These are phyloP conservation scores for Onthophagus taurus DNA, from an alignment of 1,140 invertebrate genomes.

Conservation along the genomic window DNA sequence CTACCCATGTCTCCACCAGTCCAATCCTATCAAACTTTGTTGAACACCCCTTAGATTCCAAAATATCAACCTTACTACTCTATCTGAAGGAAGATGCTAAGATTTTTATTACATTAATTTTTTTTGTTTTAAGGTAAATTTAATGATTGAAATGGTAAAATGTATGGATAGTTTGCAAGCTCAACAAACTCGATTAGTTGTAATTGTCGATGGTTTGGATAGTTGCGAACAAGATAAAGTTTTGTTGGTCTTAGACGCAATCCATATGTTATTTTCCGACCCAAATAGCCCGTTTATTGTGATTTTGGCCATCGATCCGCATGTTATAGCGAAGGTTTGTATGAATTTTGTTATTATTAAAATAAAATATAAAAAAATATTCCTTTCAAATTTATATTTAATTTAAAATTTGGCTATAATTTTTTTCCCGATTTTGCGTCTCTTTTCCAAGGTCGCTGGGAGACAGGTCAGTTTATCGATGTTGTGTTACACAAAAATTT, in stretches of 20 bases:
- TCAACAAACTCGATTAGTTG: conserved; percentile 86
- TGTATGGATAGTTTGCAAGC: conserved; percentile 85
- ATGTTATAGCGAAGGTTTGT: conserved; percentile 85
- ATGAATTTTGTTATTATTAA: conserved; percentile 15
- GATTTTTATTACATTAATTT: not conserved
- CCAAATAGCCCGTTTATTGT: conserved; percentile 86
- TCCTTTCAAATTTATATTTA: no score
- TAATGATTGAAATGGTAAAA: conserved; percentile 39
- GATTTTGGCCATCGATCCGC: conserved; percentile 91
- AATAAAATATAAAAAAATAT: conserved; percentile 4
- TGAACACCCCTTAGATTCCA: not conserved
- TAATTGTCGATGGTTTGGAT: conserved; percentile 94
- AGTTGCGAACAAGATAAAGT: conserved; percentile 97
- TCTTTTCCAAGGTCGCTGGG: conserved; percentile 44
- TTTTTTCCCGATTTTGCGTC: conserved; percentile 1
- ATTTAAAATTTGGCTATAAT: conserved; percentile 7
- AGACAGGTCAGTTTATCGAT: conserved; percentile 42
- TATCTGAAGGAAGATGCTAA: not conserved
- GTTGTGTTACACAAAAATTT: no score
- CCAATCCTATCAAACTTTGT: no score
- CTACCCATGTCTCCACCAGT: no score
- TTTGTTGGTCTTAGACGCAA: conserved; percentile 81
- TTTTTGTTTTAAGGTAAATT: conserved; percentile 28
- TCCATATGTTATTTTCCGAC: conserved; percentile 90
- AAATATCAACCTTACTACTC: not conserved